Percentiles rank a stretch among this genome's conserved stretches.
phyloP scores from a whole-genome alignment of 2,888 invertebrate genomes.

The Prosopocoilus inquinatus region DNA sequence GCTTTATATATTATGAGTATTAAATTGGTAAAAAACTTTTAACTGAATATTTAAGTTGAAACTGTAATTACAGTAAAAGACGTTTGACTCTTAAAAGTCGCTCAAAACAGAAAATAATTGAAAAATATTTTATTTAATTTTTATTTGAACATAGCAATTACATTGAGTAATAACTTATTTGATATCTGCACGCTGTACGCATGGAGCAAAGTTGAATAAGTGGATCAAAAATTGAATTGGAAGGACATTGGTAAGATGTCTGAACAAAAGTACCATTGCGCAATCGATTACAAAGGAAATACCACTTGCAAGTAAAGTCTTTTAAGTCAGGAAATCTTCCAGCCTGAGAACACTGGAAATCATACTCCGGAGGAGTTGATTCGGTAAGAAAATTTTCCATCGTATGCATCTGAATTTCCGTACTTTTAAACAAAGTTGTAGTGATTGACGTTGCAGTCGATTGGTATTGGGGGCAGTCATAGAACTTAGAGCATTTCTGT shows the following conservation, averaged over 20 bases:
- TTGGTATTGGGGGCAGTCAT: slow-evolving; percentile 10
- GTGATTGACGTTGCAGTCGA: slow-evolving; percentile 8
- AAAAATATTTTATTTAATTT: too few species aligned
- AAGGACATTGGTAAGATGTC: slow-evolving; percentile 32
- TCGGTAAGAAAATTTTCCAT: background rate
- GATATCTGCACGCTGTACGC: slow-evolving; percentile 26
- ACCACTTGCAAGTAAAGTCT: slow-evolving; percentile 40
- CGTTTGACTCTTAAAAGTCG: too few species aligned
- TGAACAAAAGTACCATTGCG: slow-evolving; percentile 38
- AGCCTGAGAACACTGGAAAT: slow-evolving; percentile 32
- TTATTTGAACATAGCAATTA: too few species aligned
- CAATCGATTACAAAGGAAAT: slow-evolving; percentile 30
- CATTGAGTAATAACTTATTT: too few species aligned
- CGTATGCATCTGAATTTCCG: background rate
- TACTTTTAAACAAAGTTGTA: background rate
- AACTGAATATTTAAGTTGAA: too few species aligned
- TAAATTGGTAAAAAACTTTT: too few species aligned
- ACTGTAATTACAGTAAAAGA: too few species aligned
- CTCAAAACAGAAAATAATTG: too few species aligned
- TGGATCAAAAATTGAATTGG: slow-evolving; percentile 30
- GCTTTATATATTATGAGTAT: too few species aligned
- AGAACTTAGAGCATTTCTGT: slow-evolving; percentile 21
- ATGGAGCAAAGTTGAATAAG: slow-evolving; percentile 19
- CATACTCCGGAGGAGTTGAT: background rate
- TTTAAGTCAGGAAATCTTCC: slow-evolving; percentile 50